phyloP scores from a whole-genome alignment of 1,140 invertebrate species.

The Apis laboriosa region DNA sequence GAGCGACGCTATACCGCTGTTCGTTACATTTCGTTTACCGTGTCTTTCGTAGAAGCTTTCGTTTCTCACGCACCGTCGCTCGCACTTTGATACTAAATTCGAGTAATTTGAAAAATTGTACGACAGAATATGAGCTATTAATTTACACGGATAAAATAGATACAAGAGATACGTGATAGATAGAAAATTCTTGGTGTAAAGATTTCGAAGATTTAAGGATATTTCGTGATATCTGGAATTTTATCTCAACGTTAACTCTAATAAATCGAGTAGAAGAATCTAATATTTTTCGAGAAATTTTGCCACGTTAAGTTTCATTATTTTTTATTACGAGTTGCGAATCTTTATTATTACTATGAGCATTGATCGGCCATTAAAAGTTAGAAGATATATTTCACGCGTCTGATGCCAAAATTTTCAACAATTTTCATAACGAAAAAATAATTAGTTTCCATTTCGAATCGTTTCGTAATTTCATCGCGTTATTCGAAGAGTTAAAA shows the following conservation, averaged over 20 bases:
- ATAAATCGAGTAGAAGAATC: not conserved
- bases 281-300: not conserved
- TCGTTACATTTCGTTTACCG: not conserved
- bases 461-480: too few relatives aligned
- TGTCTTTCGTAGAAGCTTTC: not conserved
- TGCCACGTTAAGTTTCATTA: too few relatives aligned
- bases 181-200: too few relatives aligned
- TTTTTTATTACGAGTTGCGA: too few relatives aligned
- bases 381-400: too few relatives aligned
- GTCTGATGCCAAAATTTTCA: too few relatives aligned
- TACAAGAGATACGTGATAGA: too few relatives aligned
- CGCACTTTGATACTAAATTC: not conserved
- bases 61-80: conserved; percentile 27
- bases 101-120: not conserved
- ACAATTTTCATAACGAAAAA: too few relatives aligned
- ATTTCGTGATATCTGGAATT: not conserved
- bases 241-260: not conserved
- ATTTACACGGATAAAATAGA: not conserved
- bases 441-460: too few relatives aligned
- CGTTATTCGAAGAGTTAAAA: not conserved
- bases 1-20: not conserved
- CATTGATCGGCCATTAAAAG: too few relatives aligned
- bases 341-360: too few relatives aligned
- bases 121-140: not conserved
- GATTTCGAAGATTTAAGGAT: not conserved